These are phyloP conservation scores for Mirza zaza DNA, from an alignment of 2,113 vertebrate genomes.

Conservation along the genomic window DNA sequence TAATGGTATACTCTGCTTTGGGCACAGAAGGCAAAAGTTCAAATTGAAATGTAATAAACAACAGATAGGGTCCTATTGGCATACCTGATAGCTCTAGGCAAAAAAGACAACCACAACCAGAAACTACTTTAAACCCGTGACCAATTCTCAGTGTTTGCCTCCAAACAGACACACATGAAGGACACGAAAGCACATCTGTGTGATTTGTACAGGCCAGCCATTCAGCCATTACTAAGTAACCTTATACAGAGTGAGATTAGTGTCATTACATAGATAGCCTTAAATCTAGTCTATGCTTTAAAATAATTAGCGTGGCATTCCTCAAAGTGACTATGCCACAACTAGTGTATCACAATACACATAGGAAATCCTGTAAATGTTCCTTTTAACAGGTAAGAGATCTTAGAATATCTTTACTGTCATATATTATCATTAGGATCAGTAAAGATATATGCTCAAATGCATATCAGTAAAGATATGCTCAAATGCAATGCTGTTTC, in stretches of 20 bases:
- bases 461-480: background rate
- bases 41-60: constrained; percentile 9
- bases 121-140: background rate
- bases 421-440: background rate
- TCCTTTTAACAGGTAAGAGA: background rate
- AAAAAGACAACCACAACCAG: background rate
- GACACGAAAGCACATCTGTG: background rate
- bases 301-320: background rate
- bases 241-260: background rate
- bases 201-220: background rate
- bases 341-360: background rate
- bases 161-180: background rate
- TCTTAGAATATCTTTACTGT: background rate
- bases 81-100: background rate
- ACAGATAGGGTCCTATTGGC: background rate
- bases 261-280: background rate
- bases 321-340: background rate
- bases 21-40: background rate
- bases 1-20: background rate
- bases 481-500: background rate
- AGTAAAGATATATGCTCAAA: background rate
- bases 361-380: background rate
- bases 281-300: background rate
- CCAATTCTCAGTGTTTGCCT: background rate
- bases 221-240: background rate